Conservation (phyloP, 2,888 invertebrate species). For the Hemistola chrysoprasaria region DNA sequence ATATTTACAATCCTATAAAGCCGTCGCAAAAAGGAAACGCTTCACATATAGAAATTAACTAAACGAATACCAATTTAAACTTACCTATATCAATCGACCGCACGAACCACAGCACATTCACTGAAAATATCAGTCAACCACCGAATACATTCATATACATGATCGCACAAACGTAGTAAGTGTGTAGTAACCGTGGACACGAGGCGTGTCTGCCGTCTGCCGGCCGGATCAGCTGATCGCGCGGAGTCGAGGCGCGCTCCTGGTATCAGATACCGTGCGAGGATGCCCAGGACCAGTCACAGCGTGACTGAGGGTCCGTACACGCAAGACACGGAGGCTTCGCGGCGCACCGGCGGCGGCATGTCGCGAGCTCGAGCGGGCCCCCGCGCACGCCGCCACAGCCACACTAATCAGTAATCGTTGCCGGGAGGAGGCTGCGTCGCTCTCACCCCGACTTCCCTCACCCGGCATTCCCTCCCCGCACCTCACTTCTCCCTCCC, state of each 20-base stretch:
- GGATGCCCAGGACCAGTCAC: conserved; percentile 3
- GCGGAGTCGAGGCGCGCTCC: not conserved
- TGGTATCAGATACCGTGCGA: conserved; percentile 1
- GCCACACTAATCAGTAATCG: conserved; percentile 83
- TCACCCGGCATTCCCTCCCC: conserved; percentile 16
- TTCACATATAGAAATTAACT: too few species aligned
- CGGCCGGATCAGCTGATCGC: conserved; percentile 68
- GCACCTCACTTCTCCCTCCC: too few species aligned
- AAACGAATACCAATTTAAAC: conserved; percentile 34
- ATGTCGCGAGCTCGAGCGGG: conserved; percentile 58
- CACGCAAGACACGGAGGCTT: conserved; percentile 8
- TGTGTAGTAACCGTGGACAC: conserved; percentile 59
- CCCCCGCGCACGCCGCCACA: conserved; percentile 75
- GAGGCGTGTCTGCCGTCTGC: conserved; percentile 58
- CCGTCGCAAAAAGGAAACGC: too few species aligned
- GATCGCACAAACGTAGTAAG: conserved; percentile 67
- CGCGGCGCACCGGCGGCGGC: conserved; percentile 55
- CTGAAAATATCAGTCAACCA: conserved; percentile 57
- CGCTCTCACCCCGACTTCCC: conserved; percentile 48
- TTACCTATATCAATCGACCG: conserved; percentile 48
- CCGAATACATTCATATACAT: conserved; percentile 60
- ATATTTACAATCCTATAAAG: too few species aligned
- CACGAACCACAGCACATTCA: conserved; percentile 44
- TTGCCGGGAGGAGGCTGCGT: conserved; percentile 81
- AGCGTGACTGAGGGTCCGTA: too few species aligned